Conservation (phyloP, 2,113 vertebrate genomes). For the Silurus asotus region DNA sequence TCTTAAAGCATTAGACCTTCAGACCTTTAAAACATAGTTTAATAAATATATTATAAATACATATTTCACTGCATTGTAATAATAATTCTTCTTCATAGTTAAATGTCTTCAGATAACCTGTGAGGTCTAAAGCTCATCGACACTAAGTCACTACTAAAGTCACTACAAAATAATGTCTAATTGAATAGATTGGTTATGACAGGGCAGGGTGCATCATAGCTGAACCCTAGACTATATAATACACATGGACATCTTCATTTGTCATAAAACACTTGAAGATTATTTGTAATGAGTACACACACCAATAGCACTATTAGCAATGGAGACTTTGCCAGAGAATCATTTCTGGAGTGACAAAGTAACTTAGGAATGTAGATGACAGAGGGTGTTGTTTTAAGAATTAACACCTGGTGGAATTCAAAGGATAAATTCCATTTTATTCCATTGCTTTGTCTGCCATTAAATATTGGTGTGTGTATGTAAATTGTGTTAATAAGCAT, state of each 20-base stretch:
- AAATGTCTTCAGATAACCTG: not conserved
- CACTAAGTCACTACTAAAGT: not conserved
- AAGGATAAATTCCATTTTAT: not conserved
- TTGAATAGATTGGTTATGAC: not conserved
- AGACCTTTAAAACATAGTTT: not conserved
- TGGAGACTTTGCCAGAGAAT: slow-evolving; percentile 5
- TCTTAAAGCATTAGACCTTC: not conserved
- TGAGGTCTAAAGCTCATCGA: not conserved
- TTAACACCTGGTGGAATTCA: slow-evolving; percentile 20
- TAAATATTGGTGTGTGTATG: not conserved
- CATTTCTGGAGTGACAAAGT: not conserved
- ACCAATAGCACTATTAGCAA: not conserved
- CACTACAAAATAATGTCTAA: not conserved
- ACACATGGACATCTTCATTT: slow-evolving; percentile 15
- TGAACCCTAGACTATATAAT: not conserved
- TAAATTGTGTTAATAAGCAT: not conserved
- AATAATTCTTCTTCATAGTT: slow-evolving; percentile 1
- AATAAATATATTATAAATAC: not conserved
- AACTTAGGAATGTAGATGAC: slow-evolving; percentile 24
- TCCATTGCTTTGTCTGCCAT: not conserved
- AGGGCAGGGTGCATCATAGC: slow-evolving; percentile 18
- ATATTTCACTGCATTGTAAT: not conserved
- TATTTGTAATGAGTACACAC: not conserved
- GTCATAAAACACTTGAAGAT: slow-evolving; percentile 19
- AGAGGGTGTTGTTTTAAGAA: slow-evolving; percentile 8